A percentile compares a stretch with the other conserved stretches of the same genome.
Evolutionary conservation across 1,140 invertebrate species (phyloP).

Genomic region (Harpegnathos saltator): DNA sequence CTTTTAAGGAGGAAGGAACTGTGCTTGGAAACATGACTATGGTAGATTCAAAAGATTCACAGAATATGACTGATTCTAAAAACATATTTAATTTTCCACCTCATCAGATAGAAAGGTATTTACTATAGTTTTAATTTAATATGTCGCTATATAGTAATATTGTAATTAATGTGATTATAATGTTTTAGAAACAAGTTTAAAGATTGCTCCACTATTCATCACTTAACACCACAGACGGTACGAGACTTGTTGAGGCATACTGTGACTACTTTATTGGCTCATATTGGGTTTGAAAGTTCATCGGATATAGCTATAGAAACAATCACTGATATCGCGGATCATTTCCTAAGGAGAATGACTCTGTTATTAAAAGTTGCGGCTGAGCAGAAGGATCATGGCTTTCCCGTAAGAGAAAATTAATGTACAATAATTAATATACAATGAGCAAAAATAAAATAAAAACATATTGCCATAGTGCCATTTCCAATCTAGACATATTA

Average conservation of each 20-base stretch:
- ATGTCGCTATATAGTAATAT: neutral
- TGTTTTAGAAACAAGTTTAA: conserved; percentile 63
- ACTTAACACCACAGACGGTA: conserved; percentile 78
- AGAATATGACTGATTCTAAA: conserved; percentile 59
- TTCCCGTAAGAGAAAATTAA: conserved; percentile 84
- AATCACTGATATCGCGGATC: conserved; percentile 86
- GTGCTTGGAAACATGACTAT: conserved; percentile 77
- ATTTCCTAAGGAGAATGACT: conserved; percentile 86
- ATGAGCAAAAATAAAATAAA: neutral
- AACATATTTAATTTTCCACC: conserved; percentile 76
- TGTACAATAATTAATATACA: neutral
- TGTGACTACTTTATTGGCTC: conserved; percentile 82
- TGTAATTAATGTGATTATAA: conserved; percentile 7
- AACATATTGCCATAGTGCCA: conserved; percentile 3
- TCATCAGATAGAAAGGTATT: conserved; percentile 73
- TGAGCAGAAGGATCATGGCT: conserved; percentile 86
- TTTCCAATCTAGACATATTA: conserved; percentile 32
- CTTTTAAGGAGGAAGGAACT: conserved; percentile 78
- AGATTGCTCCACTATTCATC: conserved; percentile 67
- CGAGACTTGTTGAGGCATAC: conserved; percentile 81
- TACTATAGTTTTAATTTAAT: neutral
- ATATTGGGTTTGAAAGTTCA: conserved; percentile 85
- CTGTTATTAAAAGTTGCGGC: conserved; percentile 85
- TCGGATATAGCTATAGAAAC: conserved; percentile 86
- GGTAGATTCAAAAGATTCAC: conserved; percentile 71